Conservation (phyloP, 2,113 vertebrate genomes). For the Leptobrachium ailaonicum region DNA sequence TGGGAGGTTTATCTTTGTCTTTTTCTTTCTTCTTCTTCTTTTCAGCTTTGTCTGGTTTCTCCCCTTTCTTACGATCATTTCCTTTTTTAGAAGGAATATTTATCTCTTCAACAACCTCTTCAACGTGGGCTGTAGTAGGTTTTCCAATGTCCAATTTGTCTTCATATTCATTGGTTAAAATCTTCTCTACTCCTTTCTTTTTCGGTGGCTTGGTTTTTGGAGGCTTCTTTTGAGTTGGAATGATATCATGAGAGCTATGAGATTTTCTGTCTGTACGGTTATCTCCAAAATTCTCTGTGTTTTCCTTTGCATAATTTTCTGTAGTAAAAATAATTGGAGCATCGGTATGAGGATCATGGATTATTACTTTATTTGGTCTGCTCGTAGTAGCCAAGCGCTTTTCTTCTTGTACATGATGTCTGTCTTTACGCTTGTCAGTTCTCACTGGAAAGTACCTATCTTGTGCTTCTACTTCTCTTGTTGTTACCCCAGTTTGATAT, state of each 20-base stretch:
- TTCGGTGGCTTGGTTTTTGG: conserved; percentile 73
- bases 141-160: conserved; percentile 73
- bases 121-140: conserved; percentile 67
- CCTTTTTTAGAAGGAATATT: conserved; percentile 68
- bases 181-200: conserved; percentile 77
- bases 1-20: conserved; percentile 68
- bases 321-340: conserved; percentile 50
- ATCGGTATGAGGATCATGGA: conserved; percentile 56
- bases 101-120: conserved; percentile 66
- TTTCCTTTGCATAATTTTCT: conserved; percentile 61
- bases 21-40: conserved; percentile 81
- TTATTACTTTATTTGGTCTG: conserved; percentile 62
- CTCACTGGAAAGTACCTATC: conserved; percentile 63
- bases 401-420: conserved; percentile 55
- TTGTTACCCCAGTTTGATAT: conserved; percentile 54
- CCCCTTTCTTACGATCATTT: conserved; percentile 73
- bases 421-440: conserved; percentile 71
- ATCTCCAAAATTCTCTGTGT: conserved; percentile 69
- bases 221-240: conserved; percentile 70
- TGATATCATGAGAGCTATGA: conserved; percentile 63
- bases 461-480: conserved; percentile 63
- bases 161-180: conserved; percentile 84
- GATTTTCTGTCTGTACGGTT: conserved; percentile 81
- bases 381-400: conserved; percentile 50
- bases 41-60: conserved; percentile 85